These are phyloP conservation scores for Amazona ochrocephala DNA, from an alignment of 2,797 vertebrate genomes.

Conservation along the genomic window DNA sequence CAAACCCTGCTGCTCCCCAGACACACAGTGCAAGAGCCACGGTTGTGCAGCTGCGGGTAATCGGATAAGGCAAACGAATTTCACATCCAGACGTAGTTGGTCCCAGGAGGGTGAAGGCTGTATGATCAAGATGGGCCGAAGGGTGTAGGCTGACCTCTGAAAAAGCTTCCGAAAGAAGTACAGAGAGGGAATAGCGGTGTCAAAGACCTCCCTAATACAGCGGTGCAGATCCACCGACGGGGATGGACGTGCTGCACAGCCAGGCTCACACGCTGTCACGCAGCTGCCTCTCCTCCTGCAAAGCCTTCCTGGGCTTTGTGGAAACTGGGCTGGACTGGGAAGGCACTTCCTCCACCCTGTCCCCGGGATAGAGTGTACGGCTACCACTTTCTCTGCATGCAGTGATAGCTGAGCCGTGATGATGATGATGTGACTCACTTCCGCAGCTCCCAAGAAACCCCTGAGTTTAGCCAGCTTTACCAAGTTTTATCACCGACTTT, in stretches of 20 bases:
- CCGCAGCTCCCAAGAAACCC: fast-evolving
- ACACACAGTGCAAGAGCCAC: neutral
- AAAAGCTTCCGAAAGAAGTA: neutral
- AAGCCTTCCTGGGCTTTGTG: neutral
- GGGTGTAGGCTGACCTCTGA: neutral
- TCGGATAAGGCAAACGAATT: neutral
- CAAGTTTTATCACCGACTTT: neutral
- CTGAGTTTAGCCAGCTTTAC: neutral
- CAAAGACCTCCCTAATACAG: neutral
- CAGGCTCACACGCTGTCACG: fast-evolving
- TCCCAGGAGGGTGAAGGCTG: neutral
- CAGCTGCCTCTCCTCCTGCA: neutral
- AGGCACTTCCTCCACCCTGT: fast-evolving
- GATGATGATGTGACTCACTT: neutral
- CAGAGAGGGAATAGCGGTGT: fast-evolving
- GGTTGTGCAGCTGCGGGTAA: neutral
- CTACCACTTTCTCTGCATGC: neutral
- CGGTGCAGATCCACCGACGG: fast-evolving
- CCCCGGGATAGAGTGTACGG: neutral
- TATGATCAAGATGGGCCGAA: neutral
- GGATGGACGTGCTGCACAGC: fast-evolving
- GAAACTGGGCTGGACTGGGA: neutral
- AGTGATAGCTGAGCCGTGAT: neutral
- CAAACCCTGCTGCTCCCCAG: fast-evolving
- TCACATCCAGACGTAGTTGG: neutral